A percentile compares a stretch with the other conserved stretches of the same genome.
Evolutionary conservation across 2,797 vertebrate species (phyloP).

Genomic region (Masticophis lateralis): DNA sequence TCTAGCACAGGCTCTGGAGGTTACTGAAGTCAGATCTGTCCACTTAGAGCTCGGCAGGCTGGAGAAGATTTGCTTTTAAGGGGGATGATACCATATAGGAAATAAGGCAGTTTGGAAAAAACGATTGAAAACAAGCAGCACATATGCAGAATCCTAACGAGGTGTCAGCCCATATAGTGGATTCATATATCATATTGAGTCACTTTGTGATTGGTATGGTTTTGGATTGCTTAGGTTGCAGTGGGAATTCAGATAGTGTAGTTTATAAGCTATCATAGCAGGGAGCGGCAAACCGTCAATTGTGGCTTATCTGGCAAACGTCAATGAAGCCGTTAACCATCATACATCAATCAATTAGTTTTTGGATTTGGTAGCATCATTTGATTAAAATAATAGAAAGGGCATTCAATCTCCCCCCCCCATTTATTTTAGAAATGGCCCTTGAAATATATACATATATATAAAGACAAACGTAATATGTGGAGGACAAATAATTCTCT

Average conservation of each 20-base stretch:
- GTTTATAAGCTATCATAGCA: neutral
- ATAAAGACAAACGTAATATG: constrained; percentile 22
- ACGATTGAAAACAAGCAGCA: neutral
- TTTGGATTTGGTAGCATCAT: neutral
- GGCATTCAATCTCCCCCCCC: neutral
- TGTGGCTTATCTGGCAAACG: neutral
- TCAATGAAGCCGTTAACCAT: neutral
- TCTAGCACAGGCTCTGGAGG: neutral
- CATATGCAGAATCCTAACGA: neutral
- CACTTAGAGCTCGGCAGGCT: neutral
- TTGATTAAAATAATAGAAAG: constrained; percentile 15
- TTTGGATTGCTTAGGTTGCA: neutral
- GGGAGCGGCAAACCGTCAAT: neutral
- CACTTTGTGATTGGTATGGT: neutral
- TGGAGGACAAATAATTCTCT: constrained; percentile 14
- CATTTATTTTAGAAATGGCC: neutral
- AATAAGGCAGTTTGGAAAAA: neutral
- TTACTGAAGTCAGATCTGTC: neutral
- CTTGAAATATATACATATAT: neutral
- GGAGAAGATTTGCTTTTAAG: neutral
- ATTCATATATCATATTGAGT: neutral
- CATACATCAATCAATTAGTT: neutral
- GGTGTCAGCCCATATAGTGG: neutral
- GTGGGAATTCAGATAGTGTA: neutral
- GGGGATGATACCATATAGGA: neutral